phyloP scores from a whole-genome alignment of 2,888 invertebrate species.

The Melinopterus prodromus region DNA sequence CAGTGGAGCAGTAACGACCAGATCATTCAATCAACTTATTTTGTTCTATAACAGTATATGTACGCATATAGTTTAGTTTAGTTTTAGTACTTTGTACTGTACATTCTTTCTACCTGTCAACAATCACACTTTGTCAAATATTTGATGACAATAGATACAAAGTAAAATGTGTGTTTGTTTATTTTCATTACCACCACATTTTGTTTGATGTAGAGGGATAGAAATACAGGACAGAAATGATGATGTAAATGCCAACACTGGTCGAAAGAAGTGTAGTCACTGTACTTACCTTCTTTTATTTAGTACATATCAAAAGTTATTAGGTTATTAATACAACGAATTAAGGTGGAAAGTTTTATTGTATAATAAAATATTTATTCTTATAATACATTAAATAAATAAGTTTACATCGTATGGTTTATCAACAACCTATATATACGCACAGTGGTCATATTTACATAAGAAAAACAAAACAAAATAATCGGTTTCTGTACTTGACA shows the following conservation, averaged over 20 bases:
- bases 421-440: neutral
- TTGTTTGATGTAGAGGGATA: no score
- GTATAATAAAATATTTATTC: neutral
- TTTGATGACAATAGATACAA: neutral
- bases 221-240: no score
- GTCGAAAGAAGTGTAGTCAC: no score
- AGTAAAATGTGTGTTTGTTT: neutral
- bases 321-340: neutral
- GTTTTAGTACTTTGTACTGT: neutral
- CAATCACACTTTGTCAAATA: neutral
- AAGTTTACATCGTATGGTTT: conserved; percentile 16
- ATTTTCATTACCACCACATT: neutral
- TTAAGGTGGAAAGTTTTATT: neutral
- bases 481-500: neutral
- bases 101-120: neutral
- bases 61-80: neutral
- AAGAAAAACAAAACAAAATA: neutral
- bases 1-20: neutral
- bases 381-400: conserved; percentile 25
- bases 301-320: neutral
- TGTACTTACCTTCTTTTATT: neutral
- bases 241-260: no score
- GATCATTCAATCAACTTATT: neutral
- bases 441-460: neutral
- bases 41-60: neutral